These are phyloP conservation scores for Lucinisca nassula DNA, from an alignment of 2,888 invertebrate genomes.

Conservation along the genomic window DNA sequence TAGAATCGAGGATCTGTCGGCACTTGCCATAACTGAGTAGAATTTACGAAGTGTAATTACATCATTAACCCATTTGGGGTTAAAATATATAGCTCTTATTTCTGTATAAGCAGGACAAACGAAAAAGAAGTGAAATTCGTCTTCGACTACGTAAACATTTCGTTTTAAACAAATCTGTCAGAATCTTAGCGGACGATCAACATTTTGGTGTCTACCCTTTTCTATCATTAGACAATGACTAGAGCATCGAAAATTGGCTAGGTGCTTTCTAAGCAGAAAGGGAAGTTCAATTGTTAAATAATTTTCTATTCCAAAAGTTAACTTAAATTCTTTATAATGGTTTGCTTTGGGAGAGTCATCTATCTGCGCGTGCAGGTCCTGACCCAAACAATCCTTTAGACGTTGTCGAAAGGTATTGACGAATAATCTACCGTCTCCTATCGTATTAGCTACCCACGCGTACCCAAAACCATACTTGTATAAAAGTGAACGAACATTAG, in stretches of 20 bases:
- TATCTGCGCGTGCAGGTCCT: background rate
- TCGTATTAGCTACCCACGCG: background rate
- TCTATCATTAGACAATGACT: background rate
- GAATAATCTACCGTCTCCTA: background rate
- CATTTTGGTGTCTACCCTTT: background rate
- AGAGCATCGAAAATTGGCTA: background rate
- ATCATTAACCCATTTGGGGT: background rate
- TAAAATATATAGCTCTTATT: background rate
- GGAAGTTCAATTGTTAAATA: background rate
- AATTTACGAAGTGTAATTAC: background rate
- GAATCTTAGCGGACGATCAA: background rate
- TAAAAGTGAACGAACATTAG: background rate
- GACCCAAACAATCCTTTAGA: background rate
- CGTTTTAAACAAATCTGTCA: background rate
- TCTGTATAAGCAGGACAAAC: background rate
- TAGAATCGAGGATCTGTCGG: background rate
- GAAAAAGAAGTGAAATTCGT: background rate
- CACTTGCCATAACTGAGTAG: background rate
- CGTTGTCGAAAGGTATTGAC: background rate
- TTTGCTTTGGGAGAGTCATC: background rate
- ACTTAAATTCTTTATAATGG: background rate
- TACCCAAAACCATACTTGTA: slow-evolving; percentile 2
- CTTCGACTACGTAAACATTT: background rate
- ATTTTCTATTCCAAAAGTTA: background rate
- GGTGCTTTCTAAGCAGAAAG: background rate